Evolutionary conservation across 2,888 invertebrate genomes (phyloP).

Genomic region (Eristalinus aeneus): DNA sequence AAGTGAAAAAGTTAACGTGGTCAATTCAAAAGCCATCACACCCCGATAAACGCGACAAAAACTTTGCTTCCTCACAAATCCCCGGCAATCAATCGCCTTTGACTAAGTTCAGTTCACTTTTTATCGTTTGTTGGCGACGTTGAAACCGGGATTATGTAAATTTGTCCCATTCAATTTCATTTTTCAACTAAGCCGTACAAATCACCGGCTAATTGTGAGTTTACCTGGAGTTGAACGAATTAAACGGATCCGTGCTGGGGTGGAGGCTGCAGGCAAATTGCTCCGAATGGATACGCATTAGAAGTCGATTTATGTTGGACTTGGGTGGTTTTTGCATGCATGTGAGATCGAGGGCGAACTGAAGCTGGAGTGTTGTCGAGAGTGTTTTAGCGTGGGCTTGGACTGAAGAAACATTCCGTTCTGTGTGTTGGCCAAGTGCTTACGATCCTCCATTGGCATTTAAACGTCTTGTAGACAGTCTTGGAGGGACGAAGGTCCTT

Average conservation of each 20-base stretch:
- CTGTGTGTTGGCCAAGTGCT: too few relatives aligned
- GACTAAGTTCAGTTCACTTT: not conserved
- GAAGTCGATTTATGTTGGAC: not conserved
- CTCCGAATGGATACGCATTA: not conserved
- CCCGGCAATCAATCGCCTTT: not conserved
- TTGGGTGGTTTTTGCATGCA: not conserved
- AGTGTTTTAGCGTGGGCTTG: too few relatives aligned
- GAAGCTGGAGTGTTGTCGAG: too few relatives aligned
- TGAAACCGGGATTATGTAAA: slow-evolving; percentile 50
- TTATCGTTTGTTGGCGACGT: not conserved
- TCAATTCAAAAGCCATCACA: not conserved
- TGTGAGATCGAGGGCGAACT: not conserved
- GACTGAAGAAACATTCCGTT: too few relatives aligned
- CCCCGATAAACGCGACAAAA: not conserved
- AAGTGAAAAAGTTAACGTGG: not conserved
- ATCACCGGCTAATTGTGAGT: slow-evolving; percentile 33
- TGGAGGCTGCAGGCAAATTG: not conserved
- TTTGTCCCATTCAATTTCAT: slow-evolving; percentile 48
- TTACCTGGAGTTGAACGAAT: not conserved
- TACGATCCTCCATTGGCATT: too few relatives aligned
- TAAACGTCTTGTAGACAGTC: too few relatives aligned
- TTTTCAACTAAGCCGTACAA: slow-evolving; percentile 45
- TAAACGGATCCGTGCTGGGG: not conserved
- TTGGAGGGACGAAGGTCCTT: too few relatives aligned
- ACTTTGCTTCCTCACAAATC: not conserved